Evolutionary conservation across 2,888 invertebrate genomes (phyloP), one percentile per base, ranked within the genome.

Genomic region (Blera fallax): DNA sequence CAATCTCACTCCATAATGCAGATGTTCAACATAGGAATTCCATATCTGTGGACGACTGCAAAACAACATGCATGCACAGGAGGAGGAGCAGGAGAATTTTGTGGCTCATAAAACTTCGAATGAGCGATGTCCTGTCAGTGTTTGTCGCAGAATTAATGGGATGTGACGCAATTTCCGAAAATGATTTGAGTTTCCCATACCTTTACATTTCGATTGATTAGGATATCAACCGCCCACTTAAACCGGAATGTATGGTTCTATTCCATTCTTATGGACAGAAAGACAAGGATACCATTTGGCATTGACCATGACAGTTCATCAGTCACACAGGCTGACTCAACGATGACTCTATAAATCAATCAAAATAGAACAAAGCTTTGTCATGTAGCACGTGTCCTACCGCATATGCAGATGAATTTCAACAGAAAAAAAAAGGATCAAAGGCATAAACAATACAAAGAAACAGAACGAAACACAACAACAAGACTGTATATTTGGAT

Each of bases 101-200:
- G 60, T 27, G 50, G 50, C 37, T 6, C 60, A 60, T 50, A 37
- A 73, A 32, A 60, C 24, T 60, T 50, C 21, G 10, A 50, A 62
- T 73, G 50, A 73, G n/a, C 37, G 50, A 73, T 73, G 72, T 73
- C 60, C 60, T 73, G 60, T 62, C 72, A 60, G 10, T 43, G 14
- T 45, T 56, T 21, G 32, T 21, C 54, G 29, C 29, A 69, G 37
- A 65, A 40, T 40, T 40, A 52, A 45, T 56, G 56, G 32, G 45
- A 70, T 70, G 70, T 70, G 21, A 58, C 34, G 70, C 43, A 43
- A 29, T 69, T 54, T 56, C 54, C 43, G 32, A 56, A 18, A 34
- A 24, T 4, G 11, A 8, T 50, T 34, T 11, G n/a, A 24, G 1
- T 16, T 3, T 1, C 29, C 2, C 7, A 50, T 32, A 50, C 14